These are phyloP conservation scores for Ceratina calcarata DNA, from an alignment of 1,140 invertebrate genomes.

Conservation along the genomic window DNA sequence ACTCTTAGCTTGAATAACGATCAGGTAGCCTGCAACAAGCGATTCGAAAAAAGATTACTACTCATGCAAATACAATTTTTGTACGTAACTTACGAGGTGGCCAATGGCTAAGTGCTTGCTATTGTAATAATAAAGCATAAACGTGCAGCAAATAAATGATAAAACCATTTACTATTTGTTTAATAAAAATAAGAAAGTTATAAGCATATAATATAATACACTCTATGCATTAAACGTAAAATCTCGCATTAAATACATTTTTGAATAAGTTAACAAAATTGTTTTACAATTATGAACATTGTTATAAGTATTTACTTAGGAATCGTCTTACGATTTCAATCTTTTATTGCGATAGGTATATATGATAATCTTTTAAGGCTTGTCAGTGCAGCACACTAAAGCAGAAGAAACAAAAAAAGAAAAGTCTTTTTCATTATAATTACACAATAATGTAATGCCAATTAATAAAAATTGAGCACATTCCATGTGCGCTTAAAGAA, in stretches of 20 bases:
- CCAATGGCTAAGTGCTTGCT: constrained; percentile 31
- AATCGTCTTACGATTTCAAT: not conserved
- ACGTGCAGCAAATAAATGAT: constrained; percentile 49
- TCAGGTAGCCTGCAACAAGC: constrained; percentile 71
- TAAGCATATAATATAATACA: constrained; percentile 6
- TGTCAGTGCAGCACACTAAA: constrained; percentile 39
- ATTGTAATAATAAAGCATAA: constrained; percentile 49
- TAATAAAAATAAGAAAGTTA: too few relatives aligned
- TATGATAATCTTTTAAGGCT: not conserved
- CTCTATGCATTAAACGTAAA: constrained; percentile 1
- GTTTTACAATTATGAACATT: not conserved
- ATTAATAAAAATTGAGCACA: constrained; percentile 28
- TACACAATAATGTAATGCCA: constrained; percentile 34
- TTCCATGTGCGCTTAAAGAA: constrained; percentile 43
- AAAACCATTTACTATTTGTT: not conserved
- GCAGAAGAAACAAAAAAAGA: constrained; percentile 34
- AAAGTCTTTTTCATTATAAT: constrained; percentile 20
- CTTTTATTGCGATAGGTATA: not conserved
- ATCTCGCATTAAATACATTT: not conserved
- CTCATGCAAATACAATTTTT: constrained; percentile 67
- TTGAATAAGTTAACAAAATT: constrained; percentile 16
- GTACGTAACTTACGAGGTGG: constrained; percentile 24
- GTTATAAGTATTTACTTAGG: not conserved
- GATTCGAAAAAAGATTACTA: constrained; percentile 73
- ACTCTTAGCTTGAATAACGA: constrained; percentile 70